These are phyloP conservation scores for Torymus tubicola DNA, from an alignment of 2,888 invertebrate species.

Conservation along the genomic window DNA sequence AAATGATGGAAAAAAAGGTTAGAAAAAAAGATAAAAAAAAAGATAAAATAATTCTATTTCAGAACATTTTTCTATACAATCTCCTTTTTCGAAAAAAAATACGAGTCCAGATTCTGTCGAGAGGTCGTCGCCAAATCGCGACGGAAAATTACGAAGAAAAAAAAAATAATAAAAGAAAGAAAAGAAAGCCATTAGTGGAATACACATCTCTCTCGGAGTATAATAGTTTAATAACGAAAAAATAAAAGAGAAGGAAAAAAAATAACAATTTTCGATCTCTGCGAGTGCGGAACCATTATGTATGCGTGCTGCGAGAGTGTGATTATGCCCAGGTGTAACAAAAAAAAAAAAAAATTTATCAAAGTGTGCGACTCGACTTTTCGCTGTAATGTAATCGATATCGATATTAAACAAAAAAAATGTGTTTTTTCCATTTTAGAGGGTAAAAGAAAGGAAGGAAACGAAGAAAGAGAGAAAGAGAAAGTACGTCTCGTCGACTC, in stretches of 20 bases:
- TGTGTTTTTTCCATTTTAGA: conserved; percentile 55
- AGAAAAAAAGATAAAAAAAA: neutral
- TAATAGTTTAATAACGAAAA: conserved; percentile 32
- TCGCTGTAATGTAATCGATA: conserved; percentile 55
- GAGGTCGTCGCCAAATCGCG: neutral
- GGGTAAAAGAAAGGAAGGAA: conserved; percentile 15
- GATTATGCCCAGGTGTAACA: conserved; percentile 28
- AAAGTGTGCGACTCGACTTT: conserved; percentile 40
- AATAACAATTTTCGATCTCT: conserved; percentile 23
- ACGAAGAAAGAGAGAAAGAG: conserved; percentile 20
- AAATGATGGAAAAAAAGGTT: neutral
- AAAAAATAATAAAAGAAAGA: conserved; percentile 6
- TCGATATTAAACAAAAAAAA: conserved; percentile 45
- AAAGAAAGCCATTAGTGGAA: conserved; percentile 7
- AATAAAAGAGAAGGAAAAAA: neutral
- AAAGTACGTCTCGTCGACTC: conserved; percentile 36
- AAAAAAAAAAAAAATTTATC: neutral
- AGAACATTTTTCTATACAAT: conserved; percentile 28
- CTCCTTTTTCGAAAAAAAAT: conserved; percentile 14
- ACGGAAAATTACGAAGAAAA: conserved; percentile 20
- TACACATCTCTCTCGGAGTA: conserved; percentile 43
- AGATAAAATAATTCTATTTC: conserved; percentile 12
- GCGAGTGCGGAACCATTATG: conserved; percentile 7
- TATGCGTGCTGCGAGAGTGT: conserved; percentile 8
- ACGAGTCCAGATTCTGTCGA: conserved; percentile 41